phyloP scores from a whole-genome alignment of 2,113 vertebrate species.

The Amphiprion percula region DNA sequence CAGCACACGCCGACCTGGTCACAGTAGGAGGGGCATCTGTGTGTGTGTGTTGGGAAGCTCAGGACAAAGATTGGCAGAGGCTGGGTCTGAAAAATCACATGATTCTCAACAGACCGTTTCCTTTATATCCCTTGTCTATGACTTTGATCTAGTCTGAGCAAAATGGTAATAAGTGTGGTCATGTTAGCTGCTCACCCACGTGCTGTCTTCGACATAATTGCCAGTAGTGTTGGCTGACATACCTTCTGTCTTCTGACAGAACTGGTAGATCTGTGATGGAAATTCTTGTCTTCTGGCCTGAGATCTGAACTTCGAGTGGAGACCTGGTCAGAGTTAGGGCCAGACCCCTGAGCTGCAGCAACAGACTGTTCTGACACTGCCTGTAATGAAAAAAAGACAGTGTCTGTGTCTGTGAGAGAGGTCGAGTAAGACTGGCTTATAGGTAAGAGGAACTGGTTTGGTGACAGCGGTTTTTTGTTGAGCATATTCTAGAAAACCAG shows the following conservation, averaged over 20 bases:
- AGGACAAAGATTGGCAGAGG: slow-evolving; percentile 73
- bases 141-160: slow-evolving; percentile 73
- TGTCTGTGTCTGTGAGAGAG: slow-evolving; percentile 4
- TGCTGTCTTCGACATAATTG: slow-evolving; percentile 52
- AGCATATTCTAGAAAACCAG: background rate
- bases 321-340: slow-evolving; percentile 38
- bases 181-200: slow-evolving; percentile 52
- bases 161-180: slow-evolving; percentile 45
- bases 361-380: slow-evolving; percentile 40
- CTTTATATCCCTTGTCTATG: slow-evolving; percentile 54
- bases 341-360: slow-evolving; percentile 22
- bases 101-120: slow-evolving; percentile 70
- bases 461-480: background rate
- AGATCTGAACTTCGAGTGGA: slow-evolving; percentile 40
- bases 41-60: slow-evolving; percentile 58
- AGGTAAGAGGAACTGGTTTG: background rate
- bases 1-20: slow-evolving; percentile 77
- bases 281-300: slow-evolving; percentile 51
- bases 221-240: slow-evolving; percentile 36
- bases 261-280: slow-evolving; percentile 44
- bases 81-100: slow-evolving; percentile 78
- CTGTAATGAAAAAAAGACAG: slow-evolving; percentile 41
- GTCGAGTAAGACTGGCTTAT: background rate
- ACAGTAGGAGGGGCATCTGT: slow-evolving; percentile 73
- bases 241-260: slow-evolving; percentile 69